A percentile compares a stretch with the other conserved stretches of the same genome.
phyloP scores from a whole-genome alignment of 2,113 vertebrate genomes.

The Python bivittatus region DNA sequence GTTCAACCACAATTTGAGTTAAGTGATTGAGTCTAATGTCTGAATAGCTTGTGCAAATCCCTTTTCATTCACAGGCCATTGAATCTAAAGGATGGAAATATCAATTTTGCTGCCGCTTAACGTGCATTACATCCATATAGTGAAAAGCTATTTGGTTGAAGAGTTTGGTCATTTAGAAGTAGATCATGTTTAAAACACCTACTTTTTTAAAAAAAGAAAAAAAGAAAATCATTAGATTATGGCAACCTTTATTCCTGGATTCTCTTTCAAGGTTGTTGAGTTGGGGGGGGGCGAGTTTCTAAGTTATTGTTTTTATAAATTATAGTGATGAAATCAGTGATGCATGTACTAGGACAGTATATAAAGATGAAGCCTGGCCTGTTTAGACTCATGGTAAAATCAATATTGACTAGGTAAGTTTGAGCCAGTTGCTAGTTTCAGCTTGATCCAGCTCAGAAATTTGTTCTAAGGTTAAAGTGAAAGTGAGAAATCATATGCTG shows the following conservation, averaged over 20 bases:
- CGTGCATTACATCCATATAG: not conserved
- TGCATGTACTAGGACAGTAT: not conserved
- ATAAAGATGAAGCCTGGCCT: not conserved
- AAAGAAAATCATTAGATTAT: not conserved
- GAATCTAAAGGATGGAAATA: slow-evolving; percentile 9
- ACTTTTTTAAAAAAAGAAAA: not conserved
- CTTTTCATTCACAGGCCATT: slow-evolving; percentile 30
- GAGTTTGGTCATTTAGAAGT: not conserved
- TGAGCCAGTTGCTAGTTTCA: not conserved
- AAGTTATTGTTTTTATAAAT: not conserved
- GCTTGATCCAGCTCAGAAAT: not conserved
- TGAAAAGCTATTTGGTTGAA: not conserved
- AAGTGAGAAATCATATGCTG: not conserved
- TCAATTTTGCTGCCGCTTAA: not conserved
- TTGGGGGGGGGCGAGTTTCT: not conserved
- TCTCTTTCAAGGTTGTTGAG: not conserved
- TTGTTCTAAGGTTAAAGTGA: not conserved
- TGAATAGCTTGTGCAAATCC: not conserved
- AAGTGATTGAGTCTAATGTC: slow-evolving; percentile 21
- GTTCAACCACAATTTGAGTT: not conserved
- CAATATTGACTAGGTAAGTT: not conserved
- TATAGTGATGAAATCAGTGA: not conserved
- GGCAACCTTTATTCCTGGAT: not conserved
- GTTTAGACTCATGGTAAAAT: not conserved
- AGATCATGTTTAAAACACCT: not conserved